A percentile compares a stretch with the other conserved stretches of the same genome.
Evolutionary conservation across 2,888 invertebrate genomes (phyloP).

Genomic region (Frankliniella intonsa): DNA sequence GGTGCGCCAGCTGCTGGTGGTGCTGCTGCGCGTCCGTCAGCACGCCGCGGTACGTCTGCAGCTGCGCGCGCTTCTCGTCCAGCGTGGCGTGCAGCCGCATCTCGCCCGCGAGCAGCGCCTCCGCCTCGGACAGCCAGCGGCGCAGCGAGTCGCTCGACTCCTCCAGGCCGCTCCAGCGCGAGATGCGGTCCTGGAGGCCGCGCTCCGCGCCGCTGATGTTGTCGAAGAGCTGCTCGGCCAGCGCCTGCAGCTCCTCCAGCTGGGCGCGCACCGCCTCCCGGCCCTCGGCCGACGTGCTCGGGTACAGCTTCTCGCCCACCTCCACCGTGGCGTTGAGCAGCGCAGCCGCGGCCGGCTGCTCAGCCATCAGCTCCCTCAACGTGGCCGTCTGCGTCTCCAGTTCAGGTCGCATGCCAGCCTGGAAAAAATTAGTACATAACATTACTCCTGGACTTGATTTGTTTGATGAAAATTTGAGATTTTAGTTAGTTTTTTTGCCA

Average conservation of each 20-base stretch:
- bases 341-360: constrained; percentile 68
- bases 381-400: constrained; percentile 64
- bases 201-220: constrained; percentile 71
- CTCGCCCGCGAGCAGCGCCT: constrained; percentile 69
- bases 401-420: constrained; percentile 58
- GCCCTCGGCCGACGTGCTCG: constrained; percentile 81
- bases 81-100: constrained; percentile 77
- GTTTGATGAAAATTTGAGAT: too few relatives aligned
- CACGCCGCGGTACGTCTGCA: constrained; percentile 69
- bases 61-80: constrained; percentile 85
- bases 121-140: constrained; percentile 71
- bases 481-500: too few relatives aligned
- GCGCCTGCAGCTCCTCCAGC: constrained; percentile 75
- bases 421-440: constrained; percentile 30
- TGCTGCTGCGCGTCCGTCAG: constrained; percentile 70
- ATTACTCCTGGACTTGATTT: too few relatives aligned
- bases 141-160: constrained; percentile 74
- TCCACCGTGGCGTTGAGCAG: constrained; percentile 80
- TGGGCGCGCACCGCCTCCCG: constrained; percentile 78
- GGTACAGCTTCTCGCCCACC: constrained; percentile 79
- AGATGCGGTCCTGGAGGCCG: constrained; percentile 61
- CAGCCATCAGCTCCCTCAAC: constrained; percentile 67
- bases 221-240: constrained; percentile 76
- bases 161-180: constrained; percentile 83
- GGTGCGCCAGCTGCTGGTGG: constrained; percentile 76